Percentiles rank a stretch among this genome's conserved stretches.
phyloP scores from a whole-genome alignment of 53 echinoderm and acorn worm species.

The Crossaster papposus region DNA sequence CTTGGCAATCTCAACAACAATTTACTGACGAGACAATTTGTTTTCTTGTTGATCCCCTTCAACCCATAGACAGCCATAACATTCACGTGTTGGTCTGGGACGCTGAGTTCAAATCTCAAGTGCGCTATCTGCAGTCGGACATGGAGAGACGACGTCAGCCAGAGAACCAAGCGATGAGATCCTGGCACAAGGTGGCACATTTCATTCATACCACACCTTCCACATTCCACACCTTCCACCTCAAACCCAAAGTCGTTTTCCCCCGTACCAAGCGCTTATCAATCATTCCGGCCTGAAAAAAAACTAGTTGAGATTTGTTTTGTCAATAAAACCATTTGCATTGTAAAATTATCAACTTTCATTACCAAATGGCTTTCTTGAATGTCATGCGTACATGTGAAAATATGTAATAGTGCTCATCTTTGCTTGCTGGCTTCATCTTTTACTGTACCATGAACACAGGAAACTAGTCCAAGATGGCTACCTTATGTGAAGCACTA shows the following conservation, averaged over 20 bases:
- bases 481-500: background rate
- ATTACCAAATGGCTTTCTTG: background rate
- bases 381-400: background rate
- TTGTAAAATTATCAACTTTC: background rate
- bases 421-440: background rate
- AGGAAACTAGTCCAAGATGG: constrained; percentile 10
- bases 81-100: constrained; percentile 95
- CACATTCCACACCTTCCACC: constrained; percentile 65
- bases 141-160: constrained; percentile 60
- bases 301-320: background rate
- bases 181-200: constrained; percentile 87
- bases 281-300: background rate
- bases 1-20: too few relatives aligned
- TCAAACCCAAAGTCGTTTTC: constrained; percentile 33
- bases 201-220: constrained; percentile 63
- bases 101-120: constrained; percentile 76
- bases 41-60: too few relatives aligned
- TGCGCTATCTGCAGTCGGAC: constrained; percentile 75
- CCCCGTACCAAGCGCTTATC: constrained; percentile 9
- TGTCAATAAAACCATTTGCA: too few relatives aligned
- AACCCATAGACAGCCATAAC: constrained; percentile 67
- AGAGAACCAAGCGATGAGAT: constrained; percentile 39
- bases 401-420: background rate
- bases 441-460: background rate
- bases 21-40: too few relatives aligned